Conservation (phyloP, 2,113 vertebrate genomes). For the Neotoma lepida region DNA sequence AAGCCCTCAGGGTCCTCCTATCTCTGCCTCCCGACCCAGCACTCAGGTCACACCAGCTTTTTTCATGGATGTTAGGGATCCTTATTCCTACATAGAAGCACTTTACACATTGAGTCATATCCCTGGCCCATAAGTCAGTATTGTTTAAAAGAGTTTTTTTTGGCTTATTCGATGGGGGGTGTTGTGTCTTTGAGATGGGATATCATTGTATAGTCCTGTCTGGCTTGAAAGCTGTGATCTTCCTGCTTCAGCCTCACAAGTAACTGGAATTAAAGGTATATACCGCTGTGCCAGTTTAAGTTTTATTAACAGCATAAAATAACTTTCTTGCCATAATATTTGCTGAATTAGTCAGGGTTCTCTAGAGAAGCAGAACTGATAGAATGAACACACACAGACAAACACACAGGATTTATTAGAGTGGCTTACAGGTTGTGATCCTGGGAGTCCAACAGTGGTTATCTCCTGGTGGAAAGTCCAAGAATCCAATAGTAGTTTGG, state of each 20-base stretch:
- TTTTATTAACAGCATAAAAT: conserved; percentile 41
- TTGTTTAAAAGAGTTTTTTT: not conserved
- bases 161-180: not conserved
- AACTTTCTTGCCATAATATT: not conserved
- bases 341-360: not conserved
- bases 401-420: not conserved
- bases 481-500: not conserved
- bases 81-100: not conserved
- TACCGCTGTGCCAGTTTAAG: not conserved
- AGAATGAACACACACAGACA: not conserved
- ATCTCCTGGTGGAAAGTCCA: not conserved
- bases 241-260: not conserved
- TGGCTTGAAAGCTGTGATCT: not conserved
- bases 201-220: not conserved
- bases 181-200: not conserved
- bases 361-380: not conserved
- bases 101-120: not conserved
- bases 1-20: not conserved
- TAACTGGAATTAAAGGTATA: not conserved
- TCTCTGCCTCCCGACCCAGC: not conserved
- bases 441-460: not conserved
- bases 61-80: not conserved
- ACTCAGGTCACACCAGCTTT: not conserved
- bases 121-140: not conserved
- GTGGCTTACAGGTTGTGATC: not conserved